These are phyloP conservation scores for Apis mellifera DNA, from an alignment of 1,140 invertebrate species.

Conservation along the genomic window Amel_HAv3.1 CM009937.2:7003501-7004000, in stretches of 20 bases:
- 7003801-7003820: constrained; percentile 2
- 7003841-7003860: constrained; percentile 19
- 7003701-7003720: background rate
- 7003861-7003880: background rate
- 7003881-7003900: constrained; percentile 24
- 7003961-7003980: constrained; percentile 19
- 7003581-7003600: too few relatives aligned
- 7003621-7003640: too few relatives aligned
- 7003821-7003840: constrained; percentile 25
- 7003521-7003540: too few relatives aligned
- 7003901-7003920: constrained; percentile 13
- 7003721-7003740: background rate
- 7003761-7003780: too few relatives aligned
- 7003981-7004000: background rate
- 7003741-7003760: background rate
- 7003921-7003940: constrained; percentile 33
- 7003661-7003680: background rate
- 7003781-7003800: background rate
- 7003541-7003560: too few relatives aligned
- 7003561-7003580: too few relatives aligned
- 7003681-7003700: background rate
- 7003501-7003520: too few relatives aligned
- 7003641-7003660: too few relatives aligned
- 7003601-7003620: too few relatives aligned
- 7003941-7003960: constrained; percentile 15